A percentile compares a stretch with the other conserved stretches of the same genome.
These are phyloP conservation scores for Larimichthys polyactis DNA, from an alignment of 2,113 vertebrate genomes.

Conservation along the genomic window DNA sequence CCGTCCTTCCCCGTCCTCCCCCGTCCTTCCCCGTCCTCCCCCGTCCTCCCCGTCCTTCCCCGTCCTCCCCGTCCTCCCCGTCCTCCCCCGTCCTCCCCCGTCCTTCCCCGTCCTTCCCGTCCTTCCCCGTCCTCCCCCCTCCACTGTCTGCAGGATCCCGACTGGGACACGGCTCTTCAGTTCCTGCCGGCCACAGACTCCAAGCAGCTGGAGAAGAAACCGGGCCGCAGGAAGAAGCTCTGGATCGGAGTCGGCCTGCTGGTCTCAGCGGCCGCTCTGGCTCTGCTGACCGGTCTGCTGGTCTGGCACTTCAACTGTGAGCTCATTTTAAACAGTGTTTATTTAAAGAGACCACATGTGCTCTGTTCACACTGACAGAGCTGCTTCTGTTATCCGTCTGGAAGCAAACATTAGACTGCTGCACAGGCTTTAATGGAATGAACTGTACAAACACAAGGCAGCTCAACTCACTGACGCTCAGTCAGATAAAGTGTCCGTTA, in stretches of 20 bases:
- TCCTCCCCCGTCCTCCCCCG: neutral
- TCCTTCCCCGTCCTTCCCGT: neutral
- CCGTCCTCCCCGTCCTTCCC: neutral
- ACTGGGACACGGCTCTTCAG: slow-evolving; percentile 15
- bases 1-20: neutral
- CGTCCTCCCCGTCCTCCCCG: neutral
- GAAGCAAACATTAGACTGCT: neutral
- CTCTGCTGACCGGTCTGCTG: slow-evolving; percentile 74
- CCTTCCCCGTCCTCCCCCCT: neutral
- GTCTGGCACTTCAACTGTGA: slow-evolving; percentile 83
- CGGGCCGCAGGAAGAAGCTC: neutral
- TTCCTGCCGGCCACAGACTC: slow-evolving; percentile 63
- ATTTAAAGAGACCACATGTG: neutral
- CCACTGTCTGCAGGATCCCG: slow-evolving; percentile 43
- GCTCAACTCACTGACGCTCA: too few relatives aligned
- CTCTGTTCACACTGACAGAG: neutral
- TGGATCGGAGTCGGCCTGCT: slow-evolving; percentile 41
- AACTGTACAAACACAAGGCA: too few relatives aligned
- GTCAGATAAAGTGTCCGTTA: too few relatives aligned
- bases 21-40: neutral
- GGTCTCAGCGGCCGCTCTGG: neutral
- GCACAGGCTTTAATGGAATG: too few relatives aligned
- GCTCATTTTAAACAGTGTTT: slow-evolving; percentile 8
- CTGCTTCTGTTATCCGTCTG: neutral
- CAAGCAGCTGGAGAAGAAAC: slow-evolving; percentile 65